phyloP scores from a whole-genome alignment of 2,888 invertebrate species.

The Griposia aprilina region DNA sequence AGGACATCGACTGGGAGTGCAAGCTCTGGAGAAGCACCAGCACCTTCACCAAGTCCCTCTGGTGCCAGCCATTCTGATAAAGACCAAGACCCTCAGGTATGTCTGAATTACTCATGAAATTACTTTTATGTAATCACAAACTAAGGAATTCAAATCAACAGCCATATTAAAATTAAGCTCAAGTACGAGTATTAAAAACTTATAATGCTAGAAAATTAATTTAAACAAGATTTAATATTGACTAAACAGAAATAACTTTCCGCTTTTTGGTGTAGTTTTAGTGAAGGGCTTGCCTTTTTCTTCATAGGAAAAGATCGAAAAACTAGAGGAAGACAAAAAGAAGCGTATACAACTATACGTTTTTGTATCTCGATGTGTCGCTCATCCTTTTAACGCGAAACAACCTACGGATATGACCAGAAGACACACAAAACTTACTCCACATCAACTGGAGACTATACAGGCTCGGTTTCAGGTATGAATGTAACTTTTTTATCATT shows the following conservation, averaged over 20 bases:
- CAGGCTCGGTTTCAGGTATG: slow-evolving; percentile 97
- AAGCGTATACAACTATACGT: slow-evolving; percentile 98
- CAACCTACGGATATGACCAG: slow-evolving; percentile 99
- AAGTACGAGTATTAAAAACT: slow-evolving; percentile 16
- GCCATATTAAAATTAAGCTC: slow-evolving; percentile 14
- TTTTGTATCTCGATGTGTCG: slow-evolving; percentile 98
- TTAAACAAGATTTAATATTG: slow-evolving; percentile 9
- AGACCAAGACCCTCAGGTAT: slow-evolving; percentile 95
- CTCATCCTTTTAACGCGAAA: slow-evolving; percentile 99
- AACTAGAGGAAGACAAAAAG: slow-evolving; percentile 99
- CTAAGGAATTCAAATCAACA: slow-evolving; percentile 19
- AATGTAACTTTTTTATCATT: not conserved
- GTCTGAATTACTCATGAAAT: not conserved
- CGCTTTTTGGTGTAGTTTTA: slow-evolving; percentile 7
- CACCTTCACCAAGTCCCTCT: slow-evolving; percentile 94
- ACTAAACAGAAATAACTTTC: not conserved
- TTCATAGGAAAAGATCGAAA: slow-evolving; percentile 96
- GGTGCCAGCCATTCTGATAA: slow-evolving; percentile 98
- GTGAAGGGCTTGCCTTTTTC: slow-evolving; percentile 28
- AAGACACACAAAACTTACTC: slow-evolving; percentile 98
- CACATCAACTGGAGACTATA: slow-evolving; percentile 98
- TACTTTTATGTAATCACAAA: slow-evolving; percentile 5
- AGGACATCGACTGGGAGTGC: slow-evolving; percentile 89
- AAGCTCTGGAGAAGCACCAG: slow-evolving; percentile 87
- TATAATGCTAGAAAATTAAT: not conserved